These are phyloP conservation scores for Conus ventricosus DNA, from an alignment of 1,140 invertebrate species.

Conservation along the genomic window DNA sequence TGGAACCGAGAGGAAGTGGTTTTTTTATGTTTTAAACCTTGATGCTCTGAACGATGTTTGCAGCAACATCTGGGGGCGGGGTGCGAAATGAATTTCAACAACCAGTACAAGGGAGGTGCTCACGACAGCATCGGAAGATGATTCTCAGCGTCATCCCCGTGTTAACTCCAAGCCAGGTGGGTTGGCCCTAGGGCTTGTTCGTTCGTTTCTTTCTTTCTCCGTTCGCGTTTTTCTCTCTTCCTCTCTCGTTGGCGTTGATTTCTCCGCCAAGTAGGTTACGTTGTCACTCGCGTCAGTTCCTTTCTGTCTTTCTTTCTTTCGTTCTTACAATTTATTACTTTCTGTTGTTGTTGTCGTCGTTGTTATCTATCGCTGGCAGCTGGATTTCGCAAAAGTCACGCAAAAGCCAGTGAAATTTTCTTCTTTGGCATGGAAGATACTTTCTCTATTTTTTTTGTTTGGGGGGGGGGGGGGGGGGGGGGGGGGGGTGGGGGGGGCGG, in stretches of 20 bases:
- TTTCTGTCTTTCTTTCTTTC: constrained; percentile 30
- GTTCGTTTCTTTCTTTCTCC: neutral
- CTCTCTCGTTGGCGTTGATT: neutral
- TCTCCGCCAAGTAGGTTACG: too few relatives aligned
- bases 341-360: neutral
- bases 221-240: neutral
- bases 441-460: too few relatives aligned
- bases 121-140: constrained; percentile 41
- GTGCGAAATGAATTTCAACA: constrained; percentile 34
- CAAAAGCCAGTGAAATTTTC: too few relatives aligned
- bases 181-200: neutral
- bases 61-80: constrained; percentile 45
- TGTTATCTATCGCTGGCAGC: too few relatives aligned
- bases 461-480: too few relatives aligned
- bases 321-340: constrained; percentile 19
- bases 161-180: constrained; percentile 3
- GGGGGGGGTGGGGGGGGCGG: too few relatives aligned
- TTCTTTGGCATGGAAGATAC: too few relatives aligned
- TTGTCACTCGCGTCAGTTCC: neutral
- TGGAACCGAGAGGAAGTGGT: too few relatives aligned
- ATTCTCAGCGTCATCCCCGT: constrained; percentile 34
- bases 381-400: too few relatives aligned
- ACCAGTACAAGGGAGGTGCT: constrained; percentile 44
- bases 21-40: too few relatives aligned
- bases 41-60: too few relatives aligned